A percentile compares a stretch with the other conserved stretches of the same genome.
Conservation (phyloP, 1,140 invertebrate species). For the Bombus waltoni region DNA sequence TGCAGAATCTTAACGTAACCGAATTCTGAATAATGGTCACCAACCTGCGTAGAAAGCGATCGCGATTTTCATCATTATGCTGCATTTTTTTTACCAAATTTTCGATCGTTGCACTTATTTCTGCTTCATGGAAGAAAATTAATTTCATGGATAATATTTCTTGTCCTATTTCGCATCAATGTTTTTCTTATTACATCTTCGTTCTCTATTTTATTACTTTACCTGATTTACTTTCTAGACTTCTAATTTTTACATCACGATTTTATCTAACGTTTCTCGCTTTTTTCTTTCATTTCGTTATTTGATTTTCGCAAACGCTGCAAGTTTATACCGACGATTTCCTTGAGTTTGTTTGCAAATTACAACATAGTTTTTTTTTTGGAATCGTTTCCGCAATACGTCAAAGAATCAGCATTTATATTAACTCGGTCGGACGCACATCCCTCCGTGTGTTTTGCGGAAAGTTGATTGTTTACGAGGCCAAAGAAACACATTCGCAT, state of each 20-base stretch:
- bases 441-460: neutral
- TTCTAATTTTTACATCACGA: neutral
- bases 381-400: neutral
- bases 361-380: neutral
- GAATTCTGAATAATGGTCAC: constrained; percentile 53
- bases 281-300: neutral
- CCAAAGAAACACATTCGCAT: constrained; percentile 26
- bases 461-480: neutral
- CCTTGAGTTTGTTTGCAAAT: neutral
- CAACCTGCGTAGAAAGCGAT: constrained; percentile 52
- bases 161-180: neutral
- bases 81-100: neutral
- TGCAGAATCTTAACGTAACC: constrained; percentile 50
- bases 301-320: neutral
- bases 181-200: neutral
- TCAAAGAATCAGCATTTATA: neutral
- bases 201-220: neutral
- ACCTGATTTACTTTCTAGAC: neutral
- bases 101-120: neutral
- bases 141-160: neutral
- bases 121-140: neutral
- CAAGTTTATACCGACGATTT: neutral
- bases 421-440: neutral
- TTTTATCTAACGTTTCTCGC: neutral
- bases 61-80: constrained; percentile 1